Conservation (phyloP, 2,797 vertebrate species). For the Chromis chromis region DNA sequence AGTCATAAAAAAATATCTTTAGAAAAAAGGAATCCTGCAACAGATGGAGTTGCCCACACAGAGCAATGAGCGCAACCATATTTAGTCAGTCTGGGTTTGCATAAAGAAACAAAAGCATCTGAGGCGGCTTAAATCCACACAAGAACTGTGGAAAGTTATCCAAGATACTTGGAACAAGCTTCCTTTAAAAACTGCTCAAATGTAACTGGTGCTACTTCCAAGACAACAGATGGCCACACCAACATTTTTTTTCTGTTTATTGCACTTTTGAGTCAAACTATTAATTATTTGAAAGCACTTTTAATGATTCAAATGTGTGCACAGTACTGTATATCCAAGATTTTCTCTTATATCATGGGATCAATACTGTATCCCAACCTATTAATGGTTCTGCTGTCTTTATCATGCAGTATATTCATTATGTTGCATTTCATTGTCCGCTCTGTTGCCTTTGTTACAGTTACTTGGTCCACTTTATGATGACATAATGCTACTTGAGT, state of each 20-base stretch:
- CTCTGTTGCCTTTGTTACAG: not conserved
- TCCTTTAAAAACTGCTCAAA: no score
- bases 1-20: not conserved
- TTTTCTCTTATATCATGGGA: not conserved
- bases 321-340: not conserved
- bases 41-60: not conserved
- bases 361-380: not conserved
- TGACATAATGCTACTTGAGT: no score
- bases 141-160: not conserved
- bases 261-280: no score
- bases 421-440: not conserved
- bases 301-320: not conserved
- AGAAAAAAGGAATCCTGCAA: not conserved
- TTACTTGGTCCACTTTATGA: not conserved
- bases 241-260: no score
- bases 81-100: not conserved
- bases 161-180: no score
- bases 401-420: not conserved
- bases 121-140: not conserved
- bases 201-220: not conserved
- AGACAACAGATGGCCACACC: no score
- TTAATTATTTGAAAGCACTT: not conserved
- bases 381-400: conserved; percentile 1
- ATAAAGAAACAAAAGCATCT: not conserved
- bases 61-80: not conserved